A percentile compares a stretch with the other conserved stretches of the same genome.
Evolutionary conservation across 2,797 vertebrate genomes (phyloP).

Genomic region (Paratrypauchen microcephalus): DNA sequence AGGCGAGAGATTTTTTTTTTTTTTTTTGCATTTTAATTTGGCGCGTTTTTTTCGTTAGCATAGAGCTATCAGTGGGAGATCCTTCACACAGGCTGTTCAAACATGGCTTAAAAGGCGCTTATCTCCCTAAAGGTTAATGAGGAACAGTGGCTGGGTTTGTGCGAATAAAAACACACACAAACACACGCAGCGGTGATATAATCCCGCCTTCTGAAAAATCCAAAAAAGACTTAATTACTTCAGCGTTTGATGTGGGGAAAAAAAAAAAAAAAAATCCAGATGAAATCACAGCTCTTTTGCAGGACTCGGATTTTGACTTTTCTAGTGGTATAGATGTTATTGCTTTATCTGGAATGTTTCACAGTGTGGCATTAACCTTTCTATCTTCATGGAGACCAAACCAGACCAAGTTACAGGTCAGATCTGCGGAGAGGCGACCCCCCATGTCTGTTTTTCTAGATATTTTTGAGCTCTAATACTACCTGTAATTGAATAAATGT

Average conservation of each 20-base stretch:
- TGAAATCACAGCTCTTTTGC: slow-evolving; percentile 59
- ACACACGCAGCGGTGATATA: slow-evolving; percentile 71
- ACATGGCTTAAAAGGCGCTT: slow-evolving; percentile 81
- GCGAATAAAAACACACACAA: slow-evolving; percentile 54
- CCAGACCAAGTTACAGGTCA: no score
- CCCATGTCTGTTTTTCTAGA: no score
- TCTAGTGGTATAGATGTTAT: no score
- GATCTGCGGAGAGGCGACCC: no score
- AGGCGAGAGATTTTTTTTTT: slow-evolving; percentile 9
- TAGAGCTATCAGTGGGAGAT: slow-evolving; percentile 67
- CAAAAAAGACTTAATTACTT: slow-evolving; percentile 81
- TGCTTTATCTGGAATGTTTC: no score
- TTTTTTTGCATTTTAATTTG: background rate
- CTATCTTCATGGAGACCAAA: no score
- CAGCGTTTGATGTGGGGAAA: slow-evolving; percentile 67
- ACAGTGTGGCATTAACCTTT: no score
- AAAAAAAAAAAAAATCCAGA: slow-evolving; percentile 55
- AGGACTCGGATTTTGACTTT: slow-evolving; percentile 19
- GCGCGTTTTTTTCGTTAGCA: slow-evolving; percentile 42
- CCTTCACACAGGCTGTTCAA: slow-evolving; percentile 78
- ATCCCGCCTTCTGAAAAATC: slow-evolving; percentile 77
- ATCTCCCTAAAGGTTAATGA: slow-evolving; percentile 84
- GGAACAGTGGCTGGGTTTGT: slow-evolving; percentile 65
- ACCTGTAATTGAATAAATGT: no score
- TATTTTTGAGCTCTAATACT: no score